Conservation (phyloP, 2,888 invertebrate species). For the Tineola bisselliella region DNA sequence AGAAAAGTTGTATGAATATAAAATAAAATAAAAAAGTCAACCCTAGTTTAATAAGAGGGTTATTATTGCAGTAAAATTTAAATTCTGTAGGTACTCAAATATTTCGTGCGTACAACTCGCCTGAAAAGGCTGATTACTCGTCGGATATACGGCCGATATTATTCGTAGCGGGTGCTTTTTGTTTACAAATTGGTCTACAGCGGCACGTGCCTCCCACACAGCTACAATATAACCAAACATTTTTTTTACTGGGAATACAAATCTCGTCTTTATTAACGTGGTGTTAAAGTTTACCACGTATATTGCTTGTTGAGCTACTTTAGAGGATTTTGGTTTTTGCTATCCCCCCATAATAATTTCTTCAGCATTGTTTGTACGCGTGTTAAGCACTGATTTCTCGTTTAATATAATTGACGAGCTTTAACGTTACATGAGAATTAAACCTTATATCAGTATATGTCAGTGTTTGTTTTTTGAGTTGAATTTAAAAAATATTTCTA, state of each 20-base stretch:
- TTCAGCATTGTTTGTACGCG: slow-evolving; percentile 44
- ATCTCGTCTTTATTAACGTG: neutral
- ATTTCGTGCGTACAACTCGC: slow-evolving; percentile 8
- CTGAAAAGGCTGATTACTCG: slow-evolving; percentile 7
- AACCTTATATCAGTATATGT: too few species aligned
- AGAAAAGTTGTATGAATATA: neutral
- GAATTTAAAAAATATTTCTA: too few species aligned
- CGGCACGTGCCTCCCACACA: slow-evolving; percentile 30
- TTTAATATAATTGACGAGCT: slow-evolving; percentile 19
- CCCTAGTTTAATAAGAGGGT: neutral
- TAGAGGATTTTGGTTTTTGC: slow-evolving; percentile 24
- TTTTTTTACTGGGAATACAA: neutral
- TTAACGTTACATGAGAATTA: neutral
- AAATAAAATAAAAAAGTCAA: neutral
- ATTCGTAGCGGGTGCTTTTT: slow-evolving; percentile 51
- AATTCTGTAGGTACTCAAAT: slow-evolving; percentile 1
- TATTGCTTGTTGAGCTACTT: neutral
- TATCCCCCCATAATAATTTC: slow-evolving; percentile 47
- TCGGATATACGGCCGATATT: slow-evolving; percentile 23
- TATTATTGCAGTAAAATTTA: slow-evolving; percentile 2
- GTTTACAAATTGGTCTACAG: slow-evolving; percentile 55
- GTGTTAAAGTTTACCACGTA: neutral
- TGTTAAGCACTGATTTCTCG: slow-evolving; percentile 36
- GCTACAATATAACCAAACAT: neutral
- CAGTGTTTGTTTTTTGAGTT: too few species aligned